Evolutionary conservation across 2,888 invertebrate genomes (phyloP), one percentile per base, ranked within the genome.

Genomic region (Saturnia pavonia): DNA sequence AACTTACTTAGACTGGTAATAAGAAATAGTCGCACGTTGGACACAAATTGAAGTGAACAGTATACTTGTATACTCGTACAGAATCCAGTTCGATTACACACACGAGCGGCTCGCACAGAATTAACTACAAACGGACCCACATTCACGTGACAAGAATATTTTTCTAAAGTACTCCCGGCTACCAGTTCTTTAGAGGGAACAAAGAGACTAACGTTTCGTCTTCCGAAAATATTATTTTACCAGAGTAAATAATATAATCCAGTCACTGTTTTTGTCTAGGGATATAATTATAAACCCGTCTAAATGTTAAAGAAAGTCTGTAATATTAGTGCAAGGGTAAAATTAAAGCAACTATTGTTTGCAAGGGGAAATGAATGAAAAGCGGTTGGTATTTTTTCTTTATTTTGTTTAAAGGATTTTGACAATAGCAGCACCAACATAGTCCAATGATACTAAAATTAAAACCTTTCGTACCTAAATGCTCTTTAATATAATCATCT

Each of bases 81-180:
- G 85, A 84, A 83, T 81, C 79, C 81, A 81, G 86, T 86, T 88
- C 88, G 86, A 88, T 88, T 86, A 86, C 86, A 82, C 80, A 85
- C 84, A 85, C 85, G 84, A 83, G 80, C 83, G 84, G 83, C 80
- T 82, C 82, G 81, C 80, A 82, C 80, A 83, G 86, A 87, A 85
- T 88, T 88, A 89, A 88, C 85, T 87, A 86, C 86, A 85, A 80
- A 85, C 83, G 83, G 82, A 80, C 85, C 84, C 81, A 70, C 73
- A 71, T 71, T 74, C 82, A 82, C 88, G 88, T 88, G 88, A 88
- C 85, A 74, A 71, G 87, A 88, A 88, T 88, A 81, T 83, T 82
- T 81, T 76, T 71, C 63, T 25, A 67, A 54, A 67, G 54, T 40
- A 51, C 70, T 70, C 70, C 51, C 71, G 63, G 69, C 69, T 72